These are phyloP conservation scores for Tetrao urogallus DNA, from an alignment of 2,113 vertebrate species.

Conservation along the genomic window DNA sequence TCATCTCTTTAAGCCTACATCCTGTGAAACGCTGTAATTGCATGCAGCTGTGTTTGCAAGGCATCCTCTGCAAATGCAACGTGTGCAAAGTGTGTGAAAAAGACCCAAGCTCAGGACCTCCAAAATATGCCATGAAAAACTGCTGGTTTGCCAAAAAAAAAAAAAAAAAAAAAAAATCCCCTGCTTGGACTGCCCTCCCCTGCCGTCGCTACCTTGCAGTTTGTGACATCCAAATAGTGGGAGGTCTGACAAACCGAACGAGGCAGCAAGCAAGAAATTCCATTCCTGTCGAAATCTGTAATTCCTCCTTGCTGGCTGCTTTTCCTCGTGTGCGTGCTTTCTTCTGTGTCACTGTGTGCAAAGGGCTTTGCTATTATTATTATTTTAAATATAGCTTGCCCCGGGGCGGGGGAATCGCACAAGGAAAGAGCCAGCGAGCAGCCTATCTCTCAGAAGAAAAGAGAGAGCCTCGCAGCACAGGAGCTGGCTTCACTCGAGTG, in stretches of 20 bases:
- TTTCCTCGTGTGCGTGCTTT: slow-evolving; percentile 1
- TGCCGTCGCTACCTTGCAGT: slow-evolving; percentile 71
- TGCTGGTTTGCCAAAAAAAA: neutral
- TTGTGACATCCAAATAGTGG: slow-evolving; percentile 73
- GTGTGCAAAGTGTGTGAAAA: neutral
- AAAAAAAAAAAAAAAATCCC: neutral
- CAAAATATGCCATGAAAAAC: neutral
- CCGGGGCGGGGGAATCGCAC: slow-evolving; percentile 50
- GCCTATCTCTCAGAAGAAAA: slow-evolving; percentile 62
- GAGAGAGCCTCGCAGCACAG: slow-evolving; percentile 33
- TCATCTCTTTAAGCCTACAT: neutral
- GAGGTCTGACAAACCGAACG: slow-evolving; percentile 71
- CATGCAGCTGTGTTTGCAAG: slow-evolving; percentile 22
- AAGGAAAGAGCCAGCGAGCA: slow-evolving; percentile 56
- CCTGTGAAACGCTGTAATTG: neutral
- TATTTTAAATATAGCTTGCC: slow-evolving; percentile 57
- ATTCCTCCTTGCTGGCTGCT: slow-evolving; percentile 40
- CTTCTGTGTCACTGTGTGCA: slow-evolving; percentile 54
- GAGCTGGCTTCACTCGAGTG: slow-evolving; percentile 44
- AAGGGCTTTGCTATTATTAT: slow-evolving; percentile 38
- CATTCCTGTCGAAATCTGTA: slow-evolving; percentile 61
- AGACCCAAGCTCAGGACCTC: slow-evolving; percentile 18
- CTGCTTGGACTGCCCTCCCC: slow-evolving; percentile 49
- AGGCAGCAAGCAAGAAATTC: slow-evolving; percentile 69
- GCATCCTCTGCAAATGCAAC: neutral